These are phyloP conservation scores for Enteromius mattozi DNA, from an alignment of 2,797 vertebrate species.

Conservation along the genomic window DNA sequence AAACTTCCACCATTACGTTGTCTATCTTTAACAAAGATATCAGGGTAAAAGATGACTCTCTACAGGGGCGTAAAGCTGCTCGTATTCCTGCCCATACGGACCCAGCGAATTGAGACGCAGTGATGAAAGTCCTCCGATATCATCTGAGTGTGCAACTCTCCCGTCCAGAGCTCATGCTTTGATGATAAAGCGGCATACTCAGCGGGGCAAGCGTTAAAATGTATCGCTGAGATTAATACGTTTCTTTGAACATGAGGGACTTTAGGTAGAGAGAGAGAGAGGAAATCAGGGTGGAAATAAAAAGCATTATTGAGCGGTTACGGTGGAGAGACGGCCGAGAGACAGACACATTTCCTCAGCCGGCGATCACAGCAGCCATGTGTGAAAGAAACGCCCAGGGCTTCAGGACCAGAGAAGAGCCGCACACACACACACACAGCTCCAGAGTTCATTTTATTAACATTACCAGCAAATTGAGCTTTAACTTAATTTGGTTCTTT, in stretches of 20 bases:
- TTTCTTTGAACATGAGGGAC: slow-evolving; percentile 76
- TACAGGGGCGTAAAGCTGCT: slow-evolving; percentile 51
- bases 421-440: neutral
- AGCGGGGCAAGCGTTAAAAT: slow-evolving; percentile 76
- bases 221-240: slow-evolving; percentile 79
- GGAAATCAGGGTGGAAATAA: slow-evolving; percentile 74
- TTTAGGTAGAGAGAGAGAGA: slow-evolving; percentile 64
- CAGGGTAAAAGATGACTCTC: slow-evolving; percentile 60
- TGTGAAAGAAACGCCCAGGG: slow-evolving; percentile 53
- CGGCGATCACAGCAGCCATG: slow-evolving; percentile 56
- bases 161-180: slow-evolving; percentile 66
- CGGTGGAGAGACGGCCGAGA: slow-evolving; percentile 20
- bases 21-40: slow-evolving; percentile 62
- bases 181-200: slow-evolving; percentile 77
- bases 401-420: neutral
- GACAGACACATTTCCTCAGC: slow-evolving; percentile 51
- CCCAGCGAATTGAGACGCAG: slow-evolving; percentile 60
- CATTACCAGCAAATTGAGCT: neutral
- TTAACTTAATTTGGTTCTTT: neutral
- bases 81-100: slow-evolving; percentile 57
- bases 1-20: neutral
- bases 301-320: slow-evolving; percentile 58
- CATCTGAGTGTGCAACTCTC: slow-evolving; percentile 71
- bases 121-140: slow-evolving; percentile 73
- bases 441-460: neutral